Percentiles rank a stretch among this genome's conserved stretches.
phyloP scores from a whole-genome alignment of 2,113 vertebrate genomes.

The Guaruba guarouba region DNA sequence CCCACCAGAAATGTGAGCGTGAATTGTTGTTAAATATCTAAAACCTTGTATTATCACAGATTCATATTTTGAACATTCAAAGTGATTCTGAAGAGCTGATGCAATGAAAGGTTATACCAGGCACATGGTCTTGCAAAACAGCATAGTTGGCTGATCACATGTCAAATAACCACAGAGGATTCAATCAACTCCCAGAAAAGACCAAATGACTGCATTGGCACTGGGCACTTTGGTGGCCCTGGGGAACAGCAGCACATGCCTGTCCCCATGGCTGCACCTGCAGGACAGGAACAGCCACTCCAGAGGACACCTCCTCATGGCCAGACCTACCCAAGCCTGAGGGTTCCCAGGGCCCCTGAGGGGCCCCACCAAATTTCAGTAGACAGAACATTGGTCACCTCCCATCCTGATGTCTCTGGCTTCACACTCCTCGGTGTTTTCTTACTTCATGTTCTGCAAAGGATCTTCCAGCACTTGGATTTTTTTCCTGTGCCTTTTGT shows the following conservation, averaged over 20 bases:
- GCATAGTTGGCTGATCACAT: background rate
- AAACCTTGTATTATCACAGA: background rate
- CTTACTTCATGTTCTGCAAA: background rate
- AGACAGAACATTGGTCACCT: background rate
- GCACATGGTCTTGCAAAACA: background rate
- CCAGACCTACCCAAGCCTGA: background rate
- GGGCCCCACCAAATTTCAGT: background rate
- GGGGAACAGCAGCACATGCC: background rate
- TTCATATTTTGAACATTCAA: background rate
- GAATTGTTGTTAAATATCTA: conserved; percentile 18
- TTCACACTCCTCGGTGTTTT: background rate
- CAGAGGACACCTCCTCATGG: rapidly evolving
- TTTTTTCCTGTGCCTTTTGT: background rate
- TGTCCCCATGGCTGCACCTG: background rate
- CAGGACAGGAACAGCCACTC: background rate
- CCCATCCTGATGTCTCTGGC: background rate
- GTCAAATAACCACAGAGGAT: background rate
- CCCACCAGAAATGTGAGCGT: background rate
- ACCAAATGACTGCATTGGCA: background rate
- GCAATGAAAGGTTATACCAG: background rate
- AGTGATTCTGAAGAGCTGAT: background rate
- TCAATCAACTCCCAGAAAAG: rapidly evolving
- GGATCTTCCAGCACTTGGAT: rapidly evolving
- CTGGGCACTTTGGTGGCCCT: background rate
- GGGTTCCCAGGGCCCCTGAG: background rate